Evolutionary conservation across 2,113 vertebrate species (phyloP), one percentile per base, ranked within the genome.

Genomic region (Dasypus novemcinctus): DNA sequence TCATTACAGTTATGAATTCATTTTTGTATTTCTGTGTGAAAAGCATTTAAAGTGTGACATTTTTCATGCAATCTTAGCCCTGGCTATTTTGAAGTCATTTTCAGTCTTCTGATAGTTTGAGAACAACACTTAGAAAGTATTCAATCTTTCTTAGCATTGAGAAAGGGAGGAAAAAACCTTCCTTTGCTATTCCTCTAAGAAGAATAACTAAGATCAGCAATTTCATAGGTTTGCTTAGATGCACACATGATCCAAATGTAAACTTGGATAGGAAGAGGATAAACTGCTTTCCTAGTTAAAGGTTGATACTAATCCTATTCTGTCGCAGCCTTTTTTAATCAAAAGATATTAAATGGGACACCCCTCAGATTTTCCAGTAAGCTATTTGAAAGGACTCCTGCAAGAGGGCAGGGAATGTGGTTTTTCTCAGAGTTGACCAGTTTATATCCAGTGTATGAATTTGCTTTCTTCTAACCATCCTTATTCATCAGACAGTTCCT

Each of bases 391-490:
- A 82, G 59, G 71, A n/a, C 84, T 94, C 95, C 92, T 91, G 84
- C 79, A 33, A 72, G 63, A 97, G 66, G 90, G 59, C 36, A 33
- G 81, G 92, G 95, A 2, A 36, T 72, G 13, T n/a, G 4, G 23
- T 49, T 71, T 90, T 92, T 78, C 81, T 52, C 63, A 46, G 59
- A 88, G 36, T 18, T 86, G 75, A 68, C 49, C 46, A 1, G 2
- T 71, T 52, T 8, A 15, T 3, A 17, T 25, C 95, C 64, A 13
- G 57, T 46, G 1, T 57, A 10, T 36, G 63, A 63, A n/a, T 59
- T 74, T 86, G 41, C 46, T 95, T 92, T 95, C 95, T 33, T 82
- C 71, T 81, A 7, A 29, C 59, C 59, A 5, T 71, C 71, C 64
- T 63, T 63, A 0, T 64, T 92, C 59, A 0, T 3, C 0, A 95